A percentile compares a stretch with the other conserved stretches of the same genome.
Conservation (phyloP, 1,140 invertebrate genomes). For the Pectinophora gossypiella region DNA sequence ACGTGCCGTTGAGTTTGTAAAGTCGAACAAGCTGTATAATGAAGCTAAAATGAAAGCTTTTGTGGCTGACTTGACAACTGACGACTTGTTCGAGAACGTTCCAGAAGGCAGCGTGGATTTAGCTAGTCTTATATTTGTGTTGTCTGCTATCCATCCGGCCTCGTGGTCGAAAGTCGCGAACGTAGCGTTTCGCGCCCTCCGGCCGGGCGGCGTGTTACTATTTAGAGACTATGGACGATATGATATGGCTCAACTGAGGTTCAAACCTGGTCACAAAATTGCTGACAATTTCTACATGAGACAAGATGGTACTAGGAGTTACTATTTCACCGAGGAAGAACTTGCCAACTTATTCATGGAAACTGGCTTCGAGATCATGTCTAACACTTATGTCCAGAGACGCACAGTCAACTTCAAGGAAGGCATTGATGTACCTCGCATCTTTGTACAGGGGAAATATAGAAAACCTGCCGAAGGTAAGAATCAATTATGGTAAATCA, state of each 20-base stretch:
- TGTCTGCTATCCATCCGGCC: constrained; percentile 93
- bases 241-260: constrained; percentile 97
- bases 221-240: constrained; percentile 99
- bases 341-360: constrained; percentile 78
- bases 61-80: constrained; percentile 81
- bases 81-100: constrained; percentile 78
- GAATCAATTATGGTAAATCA: no score
- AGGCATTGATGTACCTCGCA: constrained; percentile 90
- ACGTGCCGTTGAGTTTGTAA: constrained; percentile 92
- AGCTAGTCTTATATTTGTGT: constrained; percentile 95
- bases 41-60: constrained; percentile 84
- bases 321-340: constrained; percentile 73
- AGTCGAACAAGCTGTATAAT: constrained; percentile 79
- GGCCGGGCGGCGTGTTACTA: constrained; percentile 88
- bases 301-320: constrained; percentile 94
- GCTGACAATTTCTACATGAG: constrained; percentile 96
- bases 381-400: constrained; percentile 87
- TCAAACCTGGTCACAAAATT: constrained; percentile 94
- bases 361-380: constrained; percentile 82
- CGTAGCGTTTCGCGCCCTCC: constrained; percentile 82
- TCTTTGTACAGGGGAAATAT: constrained; percentile 96
- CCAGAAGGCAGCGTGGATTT: constrained; percentile 82
- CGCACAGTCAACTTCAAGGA: constrained; percentile 95
- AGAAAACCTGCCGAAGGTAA: constrained; percentile 69
- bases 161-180: constrained; percentile 85